Percentiles rank a stretch among this genome's conserved stretches.
phyloP scores from a whole-genome alignment of 1,140 invertebrate species.

The Ditylenchus dipsaci region DNA sequence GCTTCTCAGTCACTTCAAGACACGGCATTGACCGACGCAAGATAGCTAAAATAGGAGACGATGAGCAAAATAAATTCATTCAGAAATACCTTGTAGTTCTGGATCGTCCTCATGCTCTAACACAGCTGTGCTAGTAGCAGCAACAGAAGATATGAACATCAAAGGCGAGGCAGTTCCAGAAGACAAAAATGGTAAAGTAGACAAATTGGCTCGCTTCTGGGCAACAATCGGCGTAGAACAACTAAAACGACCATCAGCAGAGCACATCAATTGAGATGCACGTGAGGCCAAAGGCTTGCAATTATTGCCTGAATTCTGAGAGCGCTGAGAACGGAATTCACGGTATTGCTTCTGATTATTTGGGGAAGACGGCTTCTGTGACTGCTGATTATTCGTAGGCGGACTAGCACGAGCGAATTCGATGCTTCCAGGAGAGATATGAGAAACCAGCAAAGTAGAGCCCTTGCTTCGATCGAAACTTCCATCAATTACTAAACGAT shows the following conservation, averaged over 20 bases:
- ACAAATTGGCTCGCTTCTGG: too few relatives aligned
- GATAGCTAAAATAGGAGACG: background rate
- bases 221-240: too few relatives aligned
- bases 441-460: too few relatives aligned
- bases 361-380: too few relatives aligned
- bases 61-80: background rate
- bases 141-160: background rate
- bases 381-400: background rate
- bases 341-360: background rate
- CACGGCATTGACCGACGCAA: background rate
- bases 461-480: too few relatives aligned
- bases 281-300: too few relatives aligned
- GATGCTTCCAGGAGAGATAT: background rate
- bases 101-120: background rate
- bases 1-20: background rate
- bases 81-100: background rate
- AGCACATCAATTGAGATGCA: too few relatives aligned
- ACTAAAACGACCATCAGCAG: too few relatives aligned
- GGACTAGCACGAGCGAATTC: background rate
- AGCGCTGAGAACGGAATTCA: background rate
- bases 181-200: too few relatives aligned
- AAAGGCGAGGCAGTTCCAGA: too few relatives aligned
- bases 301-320: too few relatives aligned
- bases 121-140: background rate
- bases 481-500: too few relatives aligned